These are phyloP conservation scores for Chymomyza costata DNA, from an alignment of 1,140 invertebrate genomes.

Conservation along the genomic window DNA sequence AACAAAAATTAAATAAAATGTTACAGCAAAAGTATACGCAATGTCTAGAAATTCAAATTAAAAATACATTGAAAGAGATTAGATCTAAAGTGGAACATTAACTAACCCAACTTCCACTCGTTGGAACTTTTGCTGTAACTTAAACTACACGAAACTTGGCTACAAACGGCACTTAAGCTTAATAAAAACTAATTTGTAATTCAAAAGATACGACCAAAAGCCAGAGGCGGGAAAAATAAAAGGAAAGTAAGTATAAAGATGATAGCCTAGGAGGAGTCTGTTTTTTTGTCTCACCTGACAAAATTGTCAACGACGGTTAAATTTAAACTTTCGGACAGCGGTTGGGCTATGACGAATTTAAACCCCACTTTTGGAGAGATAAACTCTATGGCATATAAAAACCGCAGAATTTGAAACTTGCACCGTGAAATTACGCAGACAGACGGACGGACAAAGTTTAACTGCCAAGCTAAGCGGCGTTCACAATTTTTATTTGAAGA, in stretches of 20 bases:
- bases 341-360: constrained; percentile 14
- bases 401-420: constrained; percentile 54
- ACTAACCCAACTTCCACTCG: too few species aligned
- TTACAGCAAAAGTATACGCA: not conserved
- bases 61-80: not conserved
- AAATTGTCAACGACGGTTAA: constrained; percentile 34
- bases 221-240: not conserved
- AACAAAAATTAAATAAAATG: not conserved
- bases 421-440: constrained; percentile 53
- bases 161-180: constrained; percentile 35
- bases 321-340: constrained; percentile 34
- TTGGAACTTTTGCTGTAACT: too few species aligned
- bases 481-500: constrained; percentile 23
- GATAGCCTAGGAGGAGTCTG: constrained; percentile 9
- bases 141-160: constrained; percentile 20
- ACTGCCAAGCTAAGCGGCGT: constrained; percentile 22
- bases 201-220: constrained; percentile 15
- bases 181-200: constrained; percentile 52
- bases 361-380: constrained; percentile 5
- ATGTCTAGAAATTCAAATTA: not conserved
- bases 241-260: not conserved
- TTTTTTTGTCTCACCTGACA: constrained; percentile 25
- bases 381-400: constrained; percentile 13
- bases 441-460: constrained; percentile 64
- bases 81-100: not conserved